A percentile compares a stretch with the other conserved stretches of the same genome.
Evolutionary conservation across 2,888 invertebrate species (phyloP).

Genomic region (Strigamia maritima): DNA sequence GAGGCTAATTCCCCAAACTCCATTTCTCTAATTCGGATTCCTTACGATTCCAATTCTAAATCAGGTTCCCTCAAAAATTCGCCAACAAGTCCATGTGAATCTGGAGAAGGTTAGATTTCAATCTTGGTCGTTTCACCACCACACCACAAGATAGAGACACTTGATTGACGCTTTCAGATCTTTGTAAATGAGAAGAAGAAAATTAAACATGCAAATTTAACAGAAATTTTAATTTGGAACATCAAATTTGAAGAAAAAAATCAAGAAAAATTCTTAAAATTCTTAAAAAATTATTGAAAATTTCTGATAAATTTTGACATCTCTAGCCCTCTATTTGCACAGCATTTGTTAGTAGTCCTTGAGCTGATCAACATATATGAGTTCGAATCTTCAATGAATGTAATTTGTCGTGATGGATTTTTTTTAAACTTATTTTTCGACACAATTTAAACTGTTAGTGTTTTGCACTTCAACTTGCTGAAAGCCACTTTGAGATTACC

Average conservation of each 20-base stretch:
- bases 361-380: too few species aligned
- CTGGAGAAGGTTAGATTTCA: not conserved
- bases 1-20: conserved; percentile 9
- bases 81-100: not conserved
- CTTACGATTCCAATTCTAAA: not conserved
- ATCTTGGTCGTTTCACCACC: not conserved
- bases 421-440: not conserved
- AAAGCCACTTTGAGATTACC: not conserved
- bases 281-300: not conserved
- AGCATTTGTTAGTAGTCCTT: too few species aligned
- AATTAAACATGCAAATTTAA: not conserved
- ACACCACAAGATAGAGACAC: not conserved
- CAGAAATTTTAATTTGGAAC: not conserved
- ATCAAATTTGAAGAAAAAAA: not conserved
- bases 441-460: not conserved
- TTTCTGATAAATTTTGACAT: not conserved
- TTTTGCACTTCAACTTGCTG: not conserved
- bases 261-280: not conserved
- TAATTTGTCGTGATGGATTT: not conserved
- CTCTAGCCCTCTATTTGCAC: too few species aligned
- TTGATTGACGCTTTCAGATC: not conserved
- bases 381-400: not conserved
- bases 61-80: not conserved
- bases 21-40: not conserved
- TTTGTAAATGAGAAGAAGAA: not conserved